Evolutionary conservation across 2,113 vertebrate genomes (phyloP).

Genomic region (Deroptyus accipitrinus): DNA sequence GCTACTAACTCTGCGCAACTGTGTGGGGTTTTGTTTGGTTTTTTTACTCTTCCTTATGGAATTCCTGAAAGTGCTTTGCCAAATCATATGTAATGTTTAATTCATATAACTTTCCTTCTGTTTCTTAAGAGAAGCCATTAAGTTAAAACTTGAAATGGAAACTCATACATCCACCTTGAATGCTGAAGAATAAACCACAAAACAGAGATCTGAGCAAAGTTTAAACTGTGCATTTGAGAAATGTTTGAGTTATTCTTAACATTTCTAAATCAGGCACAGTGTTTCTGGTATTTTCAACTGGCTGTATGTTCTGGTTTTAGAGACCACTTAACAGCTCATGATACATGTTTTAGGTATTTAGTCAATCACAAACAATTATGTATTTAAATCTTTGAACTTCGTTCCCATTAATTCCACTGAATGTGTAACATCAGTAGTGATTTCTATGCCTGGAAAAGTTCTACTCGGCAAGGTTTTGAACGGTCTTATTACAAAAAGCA

Average conservation of each 20-base stretch:
- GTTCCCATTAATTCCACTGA: not conserved
- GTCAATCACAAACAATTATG: not conserved
- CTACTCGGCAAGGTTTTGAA: not conserved
- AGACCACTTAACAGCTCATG: not conserved
- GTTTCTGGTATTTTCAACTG: not conserved
- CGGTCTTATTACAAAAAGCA: not conserved
- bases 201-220: not conserved
- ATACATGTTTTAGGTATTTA: not conserved
- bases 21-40: not conserved
- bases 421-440: not conserved
- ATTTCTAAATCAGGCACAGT: not conserved
- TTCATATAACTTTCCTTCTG: not conserved
- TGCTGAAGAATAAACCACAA: not conserved
- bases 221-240: not conserved
- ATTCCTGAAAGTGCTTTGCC: conserved; percentile 6
- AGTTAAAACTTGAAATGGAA: conserved; percentile 17
- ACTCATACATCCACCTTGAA: not conserved
- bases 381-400: not conserved
- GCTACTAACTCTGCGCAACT: not conserved
- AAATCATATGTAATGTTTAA: not conserved
- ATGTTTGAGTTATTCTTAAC: not conserved
- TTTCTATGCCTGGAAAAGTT: not conserved
- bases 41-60: conserved; percentile 9
- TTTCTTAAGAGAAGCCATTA: not conserved
- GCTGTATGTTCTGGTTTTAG: not conserved